Conservation (phyloP, 1,140 invertebrate genomes). For the Palaemon carinicauda region DNA sequence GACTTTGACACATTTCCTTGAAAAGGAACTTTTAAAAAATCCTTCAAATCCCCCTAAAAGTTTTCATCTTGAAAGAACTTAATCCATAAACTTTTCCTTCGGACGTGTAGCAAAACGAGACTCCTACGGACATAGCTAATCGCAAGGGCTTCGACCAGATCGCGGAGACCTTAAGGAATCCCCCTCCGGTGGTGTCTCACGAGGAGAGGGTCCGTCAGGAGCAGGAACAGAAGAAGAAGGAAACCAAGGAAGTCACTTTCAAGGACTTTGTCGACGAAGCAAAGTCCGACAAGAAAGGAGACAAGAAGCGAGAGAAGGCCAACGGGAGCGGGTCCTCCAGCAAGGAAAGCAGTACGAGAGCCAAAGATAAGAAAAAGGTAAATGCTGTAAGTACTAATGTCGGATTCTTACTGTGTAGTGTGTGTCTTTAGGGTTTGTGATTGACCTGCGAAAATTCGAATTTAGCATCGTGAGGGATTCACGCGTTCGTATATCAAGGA, state of each 20-base stretch:
- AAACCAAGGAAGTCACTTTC: conserved; percentile 21
- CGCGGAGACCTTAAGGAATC: conserved; percentile 76
- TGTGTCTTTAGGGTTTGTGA: background rate
- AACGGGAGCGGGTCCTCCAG: conserved; percentile 60
- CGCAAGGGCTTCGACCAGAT: conserved; percentile 87
- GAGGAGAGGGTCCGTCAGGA: conserved; percentile 62
- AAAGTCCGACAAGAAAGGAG: conserved; percentile 23
- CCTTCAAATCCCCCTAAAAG: too few relatives aligned
- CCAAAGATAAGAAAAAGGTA: conserved; percentile 62
- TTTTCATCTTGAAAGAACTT: too few relatives aligned
- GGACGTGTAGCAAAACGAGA: conserved; percentile 79
- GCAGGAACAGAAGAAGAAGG: conserved; percentile 60
- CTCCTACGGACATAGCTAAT: conserved; percentile 86
- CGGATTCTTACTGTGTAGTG: background rate
- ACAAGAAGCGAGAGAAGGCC: conserved; percentile 59
- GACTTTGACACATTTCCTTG: too few relatives aligned
- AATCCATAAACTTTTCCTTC: too few relatives aligned
- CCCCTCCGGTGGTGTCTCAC: conserved; percentile 67
- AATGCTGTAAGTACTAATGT: background rate
- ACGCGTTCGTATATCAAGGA: too few relatives aligned
- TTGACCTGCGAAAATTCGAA: too few relatives aligned
- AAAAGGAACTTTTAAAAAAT: too few relatives aligned
- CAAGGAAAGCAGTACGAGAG: conserved; percentile 60
- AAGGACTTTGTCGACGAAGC: background rate
- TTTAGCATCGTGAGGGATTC: too few relatives aligned